Conservation (phyloP, 2,113 vertebrate genomes). For the Eclectus roratus region DNA sequence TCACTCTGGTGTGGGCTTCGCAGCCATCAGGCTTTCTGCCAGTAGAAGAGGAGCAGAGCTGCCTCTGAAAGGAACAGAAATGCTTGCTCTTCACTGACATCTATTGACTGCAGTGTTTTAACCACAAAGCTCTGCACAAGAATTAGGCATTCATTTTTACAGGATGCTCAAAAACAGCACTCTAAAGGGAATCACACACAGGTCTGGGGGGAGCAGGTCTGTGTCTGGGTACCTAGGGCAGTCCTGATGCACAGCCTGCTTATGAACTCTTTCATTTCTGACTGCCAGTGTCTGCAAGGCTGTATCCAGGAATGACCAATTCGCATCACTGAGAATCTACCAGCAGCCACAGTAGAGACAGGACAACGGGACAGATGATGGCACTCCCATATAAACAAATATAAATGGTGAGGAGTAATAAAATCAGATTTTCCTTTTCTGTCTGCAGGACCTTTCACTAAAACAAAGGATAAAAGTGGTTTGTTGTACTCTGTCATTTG, state of each 20-base stretch:
- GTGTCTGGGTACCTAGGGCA: not conserved
- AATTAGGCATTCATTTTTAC: not conserved
- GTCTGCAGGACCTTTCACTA: not conserved
- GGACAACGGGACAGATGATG: not conserved
- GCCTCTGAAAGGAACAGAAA: not conserved
- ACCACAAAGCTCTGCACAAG: not conserved
- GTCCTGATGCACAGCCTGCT: not conserved
- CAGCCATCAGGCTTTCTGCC: not conserved
- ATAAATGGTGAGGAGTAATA: not conserved
- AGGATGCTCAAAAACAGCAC: not conserved
- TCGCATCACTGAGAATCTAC: not conserved
- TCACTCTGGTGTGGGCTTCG: accelerated
- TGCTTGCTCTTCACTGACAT: not conserved
- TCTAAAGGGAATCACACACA: not conserved
- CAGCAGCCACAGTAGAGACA: not conserved
- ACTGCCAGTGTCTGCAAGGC: not conserved
- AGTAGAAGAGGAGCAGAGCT: not conserved
- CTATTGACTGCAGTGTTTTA: not conserved
- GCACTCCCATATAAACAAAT: not conserved
- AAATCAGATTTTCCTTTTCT: not conserved
- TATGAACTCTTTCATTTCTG: not conserved
- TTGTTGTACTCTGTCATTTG: not conserved
- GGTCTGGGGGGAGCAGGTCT: not conserved
- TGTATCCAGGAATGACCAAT: not conserved
- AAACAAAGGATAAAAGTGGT: not conserved